phyloP scores from a whole-genome alignment of 2,888 invertebrate genomes.

The Liposcelis brunnea region DNA sequence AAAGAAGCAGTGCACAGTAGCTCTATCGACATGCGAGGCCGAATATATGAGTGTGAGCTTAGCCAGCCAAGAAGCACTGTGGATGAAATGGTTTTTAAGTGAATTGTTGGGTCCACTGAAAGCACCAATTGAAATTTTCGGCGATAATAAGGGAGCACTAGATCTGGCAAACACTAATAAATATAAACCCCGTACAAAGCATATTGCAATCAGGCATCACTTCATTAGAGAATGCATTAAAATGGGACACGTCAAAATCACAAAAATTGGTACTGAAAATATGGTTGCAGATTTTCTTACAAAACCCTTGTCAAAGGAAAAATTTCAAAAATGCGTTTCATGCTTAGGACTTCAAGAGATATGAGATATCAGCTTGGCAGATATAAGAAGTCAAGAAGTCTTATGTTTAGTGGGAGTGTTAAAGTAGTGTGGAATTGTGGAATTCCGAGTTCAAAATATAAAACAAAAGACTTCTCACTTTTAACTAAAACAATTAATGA shows the following conservation, averaged over 20 bases:
- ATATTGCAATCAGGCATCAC: conserved; percentile 9
- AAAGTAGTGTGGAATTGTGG: too few species aligned
- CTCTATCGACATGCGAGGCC: conserved; percentile 6
- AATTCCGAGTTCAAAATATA: too few species aligned
- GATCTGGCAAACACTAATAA: conserved; percentile 4
- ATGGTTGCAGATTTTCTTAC: neutral
- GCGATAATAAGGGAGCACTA: conserved; percentile 5
- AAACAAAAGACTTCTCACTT: too few species aligned
- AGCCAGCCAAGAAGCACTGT: neutral
- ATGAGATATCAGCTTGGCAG: too few species aligned
- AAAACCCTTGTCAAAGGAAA: neutral
- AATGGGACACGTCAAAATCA: neutral
- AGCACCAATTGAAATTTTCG: neutral
- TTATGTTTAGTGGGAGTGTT: too few species aligned
- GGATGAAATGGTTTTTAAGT: neutral
- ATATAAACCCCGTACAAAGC: conserved; percentile 6
- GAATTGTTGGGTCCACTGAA: neutral
- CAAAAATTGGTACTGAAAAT: neutral
- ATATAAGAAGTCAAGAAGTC: too few species aligned
- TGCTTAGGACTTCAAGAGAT: neutral
- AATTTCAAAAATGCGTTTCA: neutral
- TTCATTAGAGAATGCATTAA: conserved; percentile 4
- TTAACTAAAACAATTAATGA: too few species aligned
- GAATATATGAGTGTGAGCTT: neutral
- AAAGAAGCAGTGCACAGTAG: neutral